Base-by-base conservation (phyloP, 2,797 vertebrate genomes). In the Diplodus sargus region DNA sequence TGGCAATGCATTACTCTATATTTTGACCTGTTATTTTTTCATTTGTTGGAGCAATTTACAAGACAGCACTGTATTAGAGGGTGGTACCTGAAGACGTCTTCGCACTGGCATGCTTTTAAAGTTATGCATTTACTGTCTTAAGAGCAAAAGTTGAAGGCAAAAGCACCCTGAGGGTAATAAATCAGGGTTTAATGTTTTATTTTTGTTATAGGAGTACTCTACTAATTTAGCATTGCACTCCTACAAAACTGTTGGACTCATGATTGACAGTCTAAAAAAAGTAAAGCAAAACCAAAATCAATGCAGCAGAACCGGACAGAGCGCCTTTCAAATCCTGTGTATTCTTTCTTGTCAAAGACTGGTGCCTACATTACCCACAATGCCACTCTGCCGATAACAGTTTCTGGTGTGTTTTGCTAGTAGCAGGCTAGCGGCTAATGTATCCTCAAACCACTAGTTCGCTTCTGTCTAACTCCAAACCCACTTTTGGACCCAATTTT, bases 71-170 rank as follows among this genome's bases (percentile, higher is more conserved):
- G 25, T 25, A 23, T 68, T 23, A 42, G 17, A 67, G 68, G 47
- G 23, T 11, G 30, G 54, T 74, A 80, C 76, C 60, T 34, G 68
- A 71, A 79, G 57, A 69, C 57, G 30, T 71, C 68, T 72, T 11
- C 34, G 65, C 67, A 42, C 54, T 61, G 28, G 56, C 67, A 74
- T 68, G 65, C 64, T 62, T 81, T 83, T 57, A 4, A 70, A 61
- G 22, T 51, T 74, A 58, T 30, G 14, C 16, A 45, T 63, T 67
- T 25, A 48, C 11, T 45, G 49, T 70, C 22, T 68, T 63, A 59
- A 54, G 47, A 45, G 58, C 34, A 20, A 47, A 62, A 20, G 20
- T 28, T 70, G 15, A 78, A 72, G 66, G 73, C 20, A 15, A 25
- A 42, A 64, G 60, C 62, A 78, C 34, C 76, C 66, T 78, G 70